These are phyloP conservation scores for Lumbricus terrestris DNA, from an alignment of 2,888 invertebrate species.

Conservation along the genomic window DNA sequence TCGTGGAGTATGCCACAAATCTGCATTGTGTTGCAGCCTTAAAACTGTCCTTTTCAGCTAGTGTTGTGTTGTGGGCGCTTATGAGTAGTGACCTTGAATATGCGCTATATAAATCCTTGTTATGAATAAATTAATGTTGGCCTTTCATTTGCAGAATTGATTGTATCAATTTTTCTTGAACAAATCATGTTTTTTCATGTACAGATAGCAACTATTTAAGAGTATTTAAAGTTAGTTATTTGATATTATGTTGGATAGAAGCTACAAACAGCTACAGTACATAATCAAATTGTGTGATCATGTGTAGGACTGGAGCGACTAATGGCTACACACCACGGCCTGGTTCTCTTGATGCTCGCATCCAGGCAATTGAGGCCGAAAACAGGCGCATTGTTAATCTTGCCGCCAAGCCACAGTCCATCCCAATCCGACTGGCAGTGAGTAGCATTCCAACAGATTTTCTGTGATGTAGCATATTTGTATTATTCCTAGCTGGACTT, in stretches of 20 bases:
- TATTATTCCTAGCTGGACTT: too few species aligned
- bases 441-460: background rate
- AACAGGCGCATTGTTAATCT: conserved; percentile 25
- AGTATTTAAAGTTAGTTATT: background rate
- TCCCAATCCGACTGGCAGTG: conserved; percentile 5
- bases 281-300: background rate
- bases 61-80: too few species aligned
- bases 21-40: too few species aligned
- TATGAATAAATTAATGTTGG: too few species aligned
- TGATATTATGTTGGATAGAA: background rate
- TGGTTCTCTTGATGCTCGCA: conserved; percentile 24
- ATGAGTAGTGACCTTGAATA: too few species aligned
- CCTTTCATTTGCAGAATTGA: too few species aligned
- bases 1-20: too few species aligned
- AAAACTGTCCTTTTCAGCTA: too few species aligned
- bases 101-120: too few species aligned
- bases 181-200: too few species aligned
- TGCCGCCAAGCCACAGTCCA: background rate
- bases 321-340: background rate
- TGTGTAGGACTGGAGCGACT: background rate
- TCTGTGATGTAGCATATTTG: background rate
- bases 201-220: background rate
- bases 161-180: too few species aligned
- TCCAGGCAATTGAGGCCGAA: conserved; percentile 31
- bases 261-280: too few species aligned